Conservation (phyloP, 2,888 invertebrate species). For the Griposia aprilina region DNA sequence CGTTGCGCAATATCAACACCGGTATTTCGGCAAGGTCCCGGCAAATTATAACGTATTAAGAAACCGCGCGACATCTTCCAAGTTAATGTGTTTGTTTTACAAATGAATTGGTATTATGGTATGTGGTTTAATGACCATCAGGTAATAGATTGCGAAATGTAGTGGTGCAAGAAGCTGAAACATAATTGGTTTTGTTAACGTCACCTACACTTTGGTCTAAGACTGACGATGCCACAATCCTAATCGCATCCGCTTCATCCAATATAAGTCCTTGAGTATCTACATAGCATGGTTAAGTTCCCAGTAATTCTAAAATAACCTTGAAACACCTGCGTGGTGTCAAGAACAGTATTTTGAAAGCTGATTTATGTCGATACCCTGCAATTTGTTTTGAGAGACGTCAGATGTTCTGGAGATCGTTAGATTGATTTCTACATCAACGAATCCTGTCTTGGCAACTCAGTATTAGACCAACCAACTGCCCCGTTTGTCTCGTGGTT, state of each 20-base stretch:
- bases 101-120: conserved; percentile 56
- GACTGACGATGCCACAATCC: conserved; percentile 12
- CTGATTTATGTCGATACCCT: conserved; percentile 33
- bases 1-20: conserved; percentile 63
- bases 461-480: not conserved
- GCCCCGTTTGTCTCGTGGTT: too few species aligned
- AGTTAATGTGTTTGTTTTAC: conserved; percentile 64
- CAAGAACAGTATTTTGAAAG: conserved; percentile 35
- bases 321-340: conserved; percentile 24
- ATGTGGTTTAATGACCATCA: conserved; percentile 52
- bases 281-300: conserved; percentile 24
- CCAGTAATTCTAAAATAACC: conserved; percentile 42
- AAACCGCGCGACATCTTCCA: conserved; percentile 66
- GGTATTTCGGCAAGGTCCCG: conserved; percentile 65
- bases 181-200: conserved; percentile 24
- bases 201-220: conserved; percentile 20
- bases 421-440: conserved; percentile 27
- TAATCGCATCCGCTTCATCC: conserved; percentile 14
- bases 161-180: conserved; percentile 18
- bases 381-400: conserved; percentile 38
- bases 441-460: not conserved
- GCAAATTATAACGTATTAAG: conserved; percentile 68
- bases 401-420: conserved; percentile 26
- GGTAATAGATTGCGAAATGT: conserved; percentile 24
- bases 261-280: conserved; percentile 15